Conservation (phyloP, 1,140 invertebrate species). For the Nephila pilipes region DNA sequence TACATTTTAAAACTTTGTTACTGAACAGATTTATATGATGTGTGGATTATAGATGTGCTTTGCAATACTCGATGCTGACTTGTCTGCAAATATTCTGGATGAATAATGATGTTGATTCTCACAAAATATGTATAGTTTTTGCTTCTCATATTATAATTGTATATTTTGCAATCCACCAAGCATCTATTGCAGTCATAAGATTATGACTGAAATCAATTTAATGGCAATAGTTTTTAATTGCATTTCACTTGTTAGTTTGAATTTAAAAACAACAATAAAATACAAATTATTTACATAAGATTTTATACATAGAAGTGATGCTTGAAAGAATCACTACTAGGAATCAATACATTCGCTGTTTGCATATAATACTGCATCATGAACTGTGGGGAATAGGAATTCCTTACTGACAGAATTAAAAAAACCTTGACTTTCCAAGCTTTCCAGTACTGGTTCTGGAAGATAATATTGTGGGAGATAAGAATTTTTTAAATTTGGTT, state of each 20-base stretch:
- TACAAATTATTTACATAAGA: constrained; percentile 9
- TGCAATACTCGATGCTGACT: too few relatives aligned
- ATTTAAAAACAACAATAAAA: constrained; percentile 35
- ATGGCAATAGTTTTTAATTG: too few relatives aligned
- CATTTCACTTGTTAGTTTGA: background rate
- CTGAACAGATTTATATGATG: too few relatives aligned
- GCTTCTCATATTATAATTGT: too few relatives aligned
- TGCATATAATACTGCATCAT: constrained; percentile 85
- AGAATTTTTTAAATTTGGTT: background rate
- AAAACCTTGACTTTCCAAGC: constrained; percentile 84
- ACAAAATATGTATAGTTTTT: too few relatives aligned
- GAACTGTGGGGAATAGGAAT: constrained; percentile 86
- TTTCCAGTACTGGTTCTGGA: constrained; percentile 85
- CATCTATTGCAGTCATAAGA: too few relatives aligned
- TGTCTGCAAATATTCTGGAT: too few relatives aligned
- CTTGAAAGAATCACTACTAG: constrained; percentile 21
- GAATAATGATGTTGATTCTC: too few relatives aligned
- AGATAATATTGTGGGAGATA: background rate
- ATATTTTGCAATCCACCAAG: too few relatives aligned
- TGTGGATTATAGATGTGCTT: too few relatives aligned
- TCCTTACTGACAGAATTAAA: constrained; percentile 83
- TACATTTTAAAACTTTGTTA: too few relatives aligned
- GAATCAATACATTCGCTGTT: constrained; percentile 63
- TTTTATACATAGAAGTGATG: background rate
- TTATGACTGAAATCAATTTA: too few relatives aligned